Percentiles rank a stretch among this genome's conserved stretches.
phyloP scores from a whole-genome alignment of 2,797 vertebrate genomes.

The Pangasius macronema region DNA sequence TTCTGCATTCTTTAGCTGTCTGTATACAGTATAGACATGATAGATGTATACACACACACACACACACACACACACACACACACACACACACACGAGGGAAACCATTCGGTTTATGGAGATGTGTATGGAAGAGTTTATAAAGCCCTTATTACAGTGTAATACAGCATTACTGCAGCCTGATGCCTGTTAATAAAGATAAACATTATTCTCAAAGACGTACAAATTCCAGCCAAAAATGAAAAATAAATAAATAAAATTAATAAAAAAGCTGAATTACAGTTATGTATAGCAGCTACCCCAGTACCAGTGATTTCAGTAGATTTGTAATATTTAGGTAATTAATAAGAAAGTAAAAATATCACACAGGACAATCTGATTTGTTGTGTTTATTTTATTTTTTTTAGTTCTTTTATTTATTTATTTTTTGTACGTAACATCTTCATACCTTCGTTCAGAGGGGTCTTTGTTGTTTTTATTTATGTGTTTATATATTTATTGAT shows the following conservation, averaged over 20 bases:
- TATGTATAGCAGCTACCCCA: no score
- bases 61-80: background rate
- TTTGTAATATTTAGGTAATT: no score
- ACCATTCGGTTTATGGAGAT: background rate
- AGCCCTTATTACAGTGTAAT: slow-evolving; percentile 7
- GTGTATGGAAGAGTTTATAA: background rate
- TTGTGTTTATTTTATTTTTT: no score
- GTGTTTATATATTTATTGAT: background rate
- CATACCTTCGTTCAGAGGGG: no score
- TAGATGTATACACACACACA: background rate
- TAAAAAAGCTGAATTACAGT: no score
- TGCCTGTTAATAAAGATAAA: background rate
- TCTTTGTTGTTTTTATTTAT: background rate
- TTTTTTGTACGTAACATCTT: no score
- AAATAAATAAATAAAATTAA: no score
- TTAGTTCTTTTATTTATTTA: no score
- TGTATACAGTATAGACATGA: background rate
- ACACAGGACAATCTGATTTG: no score
- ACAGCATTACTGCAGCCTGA: background rate
- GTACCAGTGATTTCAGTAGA: no score
- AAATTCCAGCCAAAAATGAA: background rate
- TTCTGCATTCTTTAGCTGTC: no score
- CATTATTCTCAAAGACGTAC: background rate
- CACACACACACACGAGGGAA: background rate
- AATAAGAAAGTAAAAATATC: background rate